Percentiles rank a stretch among this genome's conserved stretches.
Evolutionary conservation across 2,113 vertebrate genomes (phyloP).

Genomic region (Orientallactaga bullata): DNA sequence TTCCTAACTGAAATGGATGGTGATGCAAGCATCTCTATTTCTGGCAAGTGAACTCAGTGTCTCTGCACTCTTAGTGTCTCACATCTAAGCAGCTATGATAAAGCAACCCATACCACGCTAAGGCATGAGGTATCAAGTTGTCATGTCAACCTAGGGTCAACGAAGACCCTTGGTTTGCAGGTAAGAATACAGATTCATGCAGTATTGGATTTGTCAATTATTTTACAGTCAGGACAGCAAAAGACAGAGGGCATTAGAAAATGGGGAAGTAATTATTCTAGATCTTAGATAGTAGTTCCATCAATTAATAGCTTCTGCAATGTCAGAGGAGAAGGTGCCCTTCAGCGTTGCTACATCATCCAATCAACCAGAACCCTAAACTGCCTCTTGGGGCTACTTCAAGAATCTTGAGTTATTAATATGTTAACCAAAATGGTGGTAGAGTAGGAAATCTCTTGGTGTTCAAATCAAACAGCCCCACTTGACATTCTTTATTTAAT

Average conservation of each 20-base stretch:
- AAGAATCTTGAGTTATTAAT: constrained; percentile 78
- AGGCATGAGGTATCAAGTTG: not conserved
- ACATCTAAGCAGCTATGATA: constrained; percentile 20
- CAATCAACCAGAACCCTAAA: constrained; percentile 83
- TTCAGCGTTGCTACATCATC: constrained; percentile 69
- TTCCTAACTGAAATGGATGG: constrained; percentile 35
- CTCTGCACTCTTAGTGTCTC: constrained; percentile 50
- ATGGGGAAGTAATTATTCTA: constrained; percentile 66
- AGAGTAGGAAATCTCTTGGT: constrained; percentile 76
- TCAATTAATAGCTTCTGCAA: constrained; percentile 73
- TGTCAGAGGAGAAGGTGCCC: constrained; percentile 69
- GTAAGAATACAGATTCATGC: not conserved
- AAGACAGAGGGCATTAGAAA: constrained; percentile 21
- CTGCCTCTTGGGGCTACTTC: constrained; percentile 76
- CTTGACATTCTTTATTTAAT: constrained; percentile 74
- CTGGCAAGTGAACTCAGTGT: not conserved
- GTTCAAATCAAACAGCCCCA: constrained; percentile 73
- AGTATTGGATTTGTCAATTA: not conserved
- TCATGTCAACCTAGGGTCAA: not conserved
- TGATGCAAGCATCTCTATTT: constrained; percentile 63
- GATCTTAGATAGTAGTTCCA: constrained; percentile 69
- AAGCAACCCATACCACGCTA: not conserved
- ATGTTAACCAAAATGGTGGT: constrained; percentile 77
- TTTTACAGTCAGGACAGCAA: constrained; percentile 25
- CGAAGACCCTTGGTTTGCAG: not conserved